Evolutionary conservation across 2,113 vertebrate species (phyloP).

Genomic region (Madoqua kirkii): DNA sequence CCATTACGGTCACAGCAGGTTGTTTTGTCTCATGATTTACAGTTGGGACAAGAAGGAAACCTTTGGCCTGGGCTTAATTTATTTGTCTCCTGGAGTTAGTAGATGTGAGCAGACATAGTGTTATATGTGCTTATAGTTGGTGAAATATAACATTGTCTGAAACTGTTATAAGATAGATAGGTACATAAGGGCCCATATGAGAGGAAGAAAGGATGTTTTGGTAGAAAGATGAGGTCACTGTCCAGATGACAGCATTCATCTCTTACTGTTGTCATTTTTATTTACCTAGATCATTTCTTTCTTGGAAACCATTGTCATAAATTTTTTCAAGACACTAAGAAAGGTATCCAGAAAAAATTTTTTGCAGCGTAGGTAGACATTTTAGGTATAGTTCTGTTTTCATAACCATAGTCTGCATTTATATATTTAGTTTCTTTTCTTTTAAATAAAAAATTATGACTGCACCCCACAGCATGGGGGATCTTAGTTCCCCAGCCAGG

Average conservation of each 20-base stretch:
- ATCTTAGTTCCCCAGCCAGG: background rate
- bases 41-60: background rate
- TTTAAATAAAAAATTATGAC: background rate
- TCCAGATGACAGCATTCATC: background rate
- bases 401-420: background rate
- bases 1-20: background rate
- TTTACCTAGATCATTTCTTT: background rate
- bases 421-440: background rate
- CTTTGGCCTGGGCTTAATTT: background rate
- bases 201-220: accelerated
- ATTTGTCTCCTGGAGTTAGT: background rate
- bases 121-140: background rate
- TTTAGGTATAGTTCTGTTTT: background rate
- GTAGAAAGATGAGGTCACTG: background rate
- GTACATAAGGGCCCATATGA: background rate
- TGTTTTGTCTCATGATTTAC: background rate
- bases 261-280: background rate
- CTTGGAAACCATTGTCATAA: background rate
- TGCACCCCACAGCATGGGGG: background rate
- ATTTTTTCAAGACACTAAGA: background rate
- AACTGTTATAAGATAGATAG: background rate
- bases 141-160: background rate
- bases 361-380: background rate
- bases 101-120: background rate
- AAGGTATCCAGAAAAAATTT: background rate